These are phyloP conservation scores for Chromis chromis DNA, from an alignment of 2,797 vertebrate genomes.

Conservation along the genomic window DNA sequence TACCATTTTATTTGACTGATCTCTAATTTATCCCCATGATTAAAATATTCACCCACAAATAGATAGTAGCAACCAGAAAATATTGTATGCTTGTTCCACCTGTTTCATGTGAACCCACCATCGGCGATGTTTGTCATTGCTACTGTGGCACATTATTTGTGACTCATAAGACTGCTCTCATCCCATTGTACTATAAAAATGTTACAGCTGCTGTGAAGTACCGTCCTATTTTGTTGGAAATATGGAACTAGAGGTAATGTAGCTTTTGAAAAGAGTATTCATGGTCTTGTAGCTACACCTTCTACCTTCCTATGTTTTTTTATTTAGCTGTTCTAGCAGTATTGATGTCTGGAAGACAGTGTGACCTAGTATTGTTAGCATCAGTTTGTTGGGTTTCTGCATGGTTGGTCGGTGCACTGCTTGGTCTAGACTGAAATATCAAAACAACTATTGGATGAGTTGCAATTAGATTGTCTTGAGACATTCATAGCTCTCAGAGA, in stretches of 20 bases:
- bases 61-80: background rate
- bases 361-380: too few relatives aligned
- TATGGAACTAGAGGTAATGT: background rate
- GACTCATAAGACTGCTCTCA: constrained; percentile 13
- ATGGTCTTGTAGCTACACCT: background rate
- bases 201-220: background rate
- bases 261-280: background rate
- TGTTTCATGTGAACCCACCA: background rate
- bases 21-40: constrained; percentile 2
- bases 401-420: too few relatives aligned
- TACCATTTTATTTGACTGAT: background rate
- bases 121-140: constrained; percentile 7
- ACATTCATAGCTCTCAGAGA: too few relatives aligned
- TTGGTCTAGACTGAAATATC: too few relatives aligned
- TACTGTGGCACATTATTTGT: constrained; percentile 2
- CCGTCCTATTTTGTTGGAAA: background rate
- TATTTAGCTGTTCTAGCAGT: too few relatives aligned
- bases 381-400: too few relatives aligned
- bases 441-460: too few relatives aligned
- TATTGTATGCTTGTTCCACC: background rate
- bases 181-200: constrained; percentile 7
- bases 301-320: too few relatives aligned
- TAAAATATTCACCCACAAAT: background rate
- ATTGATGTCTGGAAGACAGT: background rate
- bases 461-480: too few relatives aligned